Base-by-base conservation (phyloP, 2,888 invertebrate genomes). In the Thera britannica region DNA sequence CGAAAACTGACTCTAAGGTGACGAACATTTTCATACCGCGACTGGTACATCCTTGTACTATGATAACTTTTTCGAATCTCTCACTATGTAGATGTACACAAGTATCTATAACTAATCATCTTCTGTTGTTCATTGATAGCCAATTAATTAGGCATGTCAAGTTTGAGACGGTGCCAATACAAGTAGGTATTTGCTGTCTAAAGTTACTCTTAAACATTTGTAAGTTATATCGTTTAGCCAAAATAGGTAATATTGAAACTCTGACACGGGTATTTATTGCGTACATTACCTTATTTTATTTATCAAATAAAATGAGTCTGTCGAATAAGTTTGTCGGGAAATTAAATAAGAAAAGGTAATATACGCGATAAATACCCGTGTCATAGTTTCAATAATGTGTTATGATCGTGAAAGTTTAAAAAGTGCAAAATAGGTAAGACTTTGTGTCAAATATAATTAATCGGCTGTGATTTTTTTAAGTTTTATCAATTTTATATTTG, bases 391-490 rank as follows among this genome's bases (percentile, higher is more conserved):
- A 23, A 23, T 23, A 23, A 23, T 23, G 23, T 23, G 23, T 23
- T 23, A 23, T 23, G 23, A 23, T 23, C 23, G 23, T 23, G 23
- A 23, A 23, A 23, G 23, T 23, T 23, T 23, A 23, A 23, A 23
- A 23, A 23, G 23, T 23, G 23, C 23, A 23, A 23, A 23, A 23
- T 71, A 38, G 38, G 38, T 46, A 70, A 60, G 59, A 66, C 59
- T 55, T 72, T 72, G 72, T 75, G 73, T 72, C 74, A 75, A 75
- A 74, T 70, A 65, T 58, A 70, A 70, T 72, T 74, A 72, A 74
- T 77, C 72, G 84, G 84, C 84, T 84, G 84, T 84, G 83, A 84
- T 75, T 74, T 79, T 68, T 35, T 62, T 60, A 68, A 68, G 68
- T 72, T 70, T 67, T 63, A 70, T 58, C 38, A 68, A 72, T 71